Evolutionary conservation across 2,888 invertebrate genomes (phyloP).

Genomic region (Hesperia comma): DNA sequence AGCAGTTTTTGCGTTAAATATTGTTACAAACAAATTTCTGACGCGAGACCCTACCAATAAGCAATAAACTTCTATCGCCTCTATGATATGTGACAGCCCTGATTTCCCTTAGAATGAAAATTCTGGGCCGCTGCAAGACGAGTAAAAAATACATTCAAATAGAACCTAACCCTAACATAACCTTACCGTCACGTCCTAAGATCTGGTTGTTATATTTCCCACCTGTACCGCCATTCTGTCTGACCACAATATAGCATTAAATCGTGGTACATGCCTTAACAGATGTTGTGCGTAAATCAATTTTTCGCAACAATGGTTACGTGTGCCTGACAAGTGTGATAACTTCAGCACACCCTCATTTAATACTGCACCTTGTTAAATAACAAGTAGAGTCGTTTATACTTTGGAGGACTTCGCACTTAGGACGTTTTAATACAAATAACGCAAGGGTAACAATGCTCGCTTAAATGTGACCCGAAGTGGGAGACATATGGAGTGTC

Average conservation of each 20-base stretch:
- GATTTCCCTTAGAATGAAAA: too few species aligned
- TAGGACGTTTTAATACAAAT: constrained; percentile 43
- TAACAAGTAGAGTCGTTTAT: constrained; percentile 42
- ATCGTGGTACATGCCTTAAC: constrained; percentile 56
- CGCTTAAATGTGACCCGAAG: constrained; percentile 21
- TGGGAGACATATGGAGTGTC: constrained; percentile 28
- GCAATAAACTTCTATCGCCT: too few species aligned
- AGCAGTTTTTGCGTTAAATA: too few species aligned
- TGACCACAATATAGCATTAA: constrained; percentile 59
- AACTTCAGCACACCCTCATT: constrained; percentile 10
- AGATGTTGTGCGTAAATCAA: constrained; percentile 81
- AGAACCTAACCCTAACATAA: background rate
- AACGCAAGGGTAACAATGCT: constrained; percentile 13
- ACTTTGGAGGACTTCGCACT: constrained; percentile 20
- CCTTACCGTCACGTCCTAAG: constrained; percentile 2
- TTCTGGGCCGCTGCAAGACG: too few species aligned
- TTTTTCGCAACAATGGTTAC: constrained; percentile 77
- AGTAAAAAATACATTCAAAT: too few species aligned
- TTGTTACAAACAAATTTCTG: too few species aligned
- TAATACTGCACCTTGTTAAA: constrained; percentile 6
- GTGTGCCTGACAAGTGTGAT: background rate
- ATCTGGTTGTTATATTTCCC: constrained; percentile 29
- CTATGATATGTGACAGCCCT: too few species aligned
- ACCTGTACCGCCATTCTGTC: constrained; percentile 43
- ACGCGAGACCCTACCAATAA: too few species aligned